A percentile compares a stretch with the other conserved stretches of the same genome.
phyloP scores from a whole-genome alignment of 2,113 vertebrate genomes.

The Sapayoa aenigma region DNA sequence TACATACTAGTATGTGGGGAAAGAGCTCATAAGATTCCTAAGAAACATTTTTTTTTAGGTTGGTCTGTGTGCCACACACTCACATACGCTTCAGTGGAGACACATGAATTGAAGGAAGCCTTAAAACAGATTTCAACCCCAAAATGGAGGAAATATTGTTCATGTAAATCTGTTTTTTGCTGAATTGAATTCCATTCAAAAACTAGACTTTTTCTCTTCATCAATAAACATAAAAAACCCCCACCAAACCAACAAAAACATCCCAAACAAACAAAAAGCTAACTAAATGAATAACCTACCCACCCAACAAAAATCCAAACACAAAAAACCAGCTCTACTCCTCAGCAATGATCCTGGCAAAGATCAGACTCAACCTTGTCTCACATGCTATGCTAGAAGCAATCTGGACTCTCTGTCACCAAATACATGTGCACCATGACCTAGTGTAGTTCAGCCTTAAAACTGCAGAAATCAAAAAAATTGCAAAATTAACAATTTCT shows the following conservation, averaged over 20 bases:
- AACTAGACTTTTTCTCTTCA: neutral
- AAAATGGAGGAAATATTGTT: neutral
- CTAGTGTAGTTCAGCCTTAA: neutral
- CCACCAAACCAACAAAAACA: neutral
- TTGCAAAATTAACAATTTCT: neutral
- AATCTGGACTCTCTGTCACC: neutral
- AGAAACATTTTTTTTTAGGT: neutral
- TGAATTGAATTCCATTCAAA: neutral
- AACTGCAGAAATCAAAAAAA: neutral
- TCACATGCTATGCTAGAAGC: neutral
- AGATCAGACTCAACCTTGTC: neutral
- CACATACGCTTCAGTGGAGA: neutral
- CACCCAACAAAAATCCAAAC: neutral
- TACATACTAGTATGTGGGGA: fast-evolving
- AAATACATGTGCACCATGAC: neutral
- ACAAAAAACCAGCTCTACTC: neutral
- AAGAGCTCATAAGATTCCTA: neutral
- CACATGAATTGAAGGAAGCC: neutral
- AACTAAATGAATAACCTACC: fast-evolving
- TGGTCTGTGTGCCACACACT: neutral
- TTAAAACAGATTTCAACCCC: neutral
- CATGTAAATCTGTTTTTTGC: neutral
- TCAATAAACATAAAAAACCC: neutral
- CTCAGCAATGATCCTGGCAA: neutral
- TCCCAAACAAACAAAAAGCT: neutral